These are phyloP conservation scores for Cyphomyrus discorhynchus DNA, from an alignment of 2,113 vertebrate species.

Conservation along the genomic window DNA sequence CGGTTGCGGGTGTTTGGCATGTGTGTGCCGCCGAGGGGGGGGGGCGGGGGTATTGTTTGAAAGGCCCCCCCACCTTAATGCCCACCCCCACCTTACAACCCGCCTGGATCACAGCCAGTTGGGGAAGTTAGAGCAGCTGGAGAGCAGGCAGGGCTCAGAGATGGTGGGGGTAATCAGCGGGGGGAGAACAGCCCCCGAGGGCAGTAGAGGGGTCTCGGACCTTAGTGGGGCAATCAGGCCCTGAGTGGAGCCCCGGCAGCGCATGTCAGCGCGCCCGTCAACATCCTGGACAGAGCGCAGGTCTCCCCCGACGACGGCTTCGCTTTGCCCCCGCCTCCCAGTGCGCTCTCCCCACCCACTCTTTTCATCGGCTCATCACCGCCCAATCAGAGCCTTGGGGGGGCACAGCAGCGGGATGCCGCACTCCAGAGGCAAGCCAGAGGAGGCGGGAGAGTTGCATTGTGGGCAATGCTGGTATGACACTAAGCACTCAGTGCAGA, in stretches of 20 bases:
- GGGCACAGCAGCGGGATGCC: slow-evolving; percentile 60
- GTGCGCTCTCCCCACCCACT: background rate
- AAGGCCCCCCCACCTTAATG: background rate
- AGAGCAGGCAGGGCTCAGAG: background rate
- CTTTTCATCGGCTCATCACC: slow-evolving; percentile 56
- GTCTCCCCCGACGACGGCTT: slow-evolving; percentile 43
- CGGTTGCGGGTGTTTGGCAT: background rate
- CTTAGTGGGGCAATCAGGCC: slow-evolving; percentile 63
- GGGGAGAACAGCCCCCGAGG: slow-evolving; percentile 1
- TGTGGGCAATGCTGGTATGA: slow-evolving; percentile 49
- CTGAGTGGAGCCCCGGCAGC: slow-evolving; percentile 50
- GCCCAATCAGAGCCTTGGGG: slow-evolving; percentile 59
- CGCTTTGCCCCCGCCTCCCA: slow-evolving; percentile 52
- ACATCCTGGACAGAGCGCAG: slow-evolving; percentile 64
- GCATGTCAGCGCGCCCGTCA: slow-evolving; percentile 47
- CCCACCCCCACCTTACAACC: background rate
- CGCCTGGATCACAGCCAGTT: background rate
- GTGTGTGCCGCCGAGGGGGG: background rate
- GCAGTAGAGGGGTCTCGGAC: slow-evolving; percentile 46
- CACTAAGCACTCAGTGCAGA: slow-evolving; percentile 48
- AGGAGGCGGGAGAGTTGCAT: slow-evolving; percentile 53
- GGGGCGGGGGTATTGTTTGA: background rate
- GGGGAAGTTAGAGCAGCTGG: background rate
- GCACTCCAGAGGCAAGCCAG: slow-evolving; percentile 49
- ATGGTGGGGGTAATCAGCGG: slow-evolving; percentile 21